phyloP scores from a whole-genome alignment of 2,888 invertebrate genomes.

The Heliconius erato region DNA sequence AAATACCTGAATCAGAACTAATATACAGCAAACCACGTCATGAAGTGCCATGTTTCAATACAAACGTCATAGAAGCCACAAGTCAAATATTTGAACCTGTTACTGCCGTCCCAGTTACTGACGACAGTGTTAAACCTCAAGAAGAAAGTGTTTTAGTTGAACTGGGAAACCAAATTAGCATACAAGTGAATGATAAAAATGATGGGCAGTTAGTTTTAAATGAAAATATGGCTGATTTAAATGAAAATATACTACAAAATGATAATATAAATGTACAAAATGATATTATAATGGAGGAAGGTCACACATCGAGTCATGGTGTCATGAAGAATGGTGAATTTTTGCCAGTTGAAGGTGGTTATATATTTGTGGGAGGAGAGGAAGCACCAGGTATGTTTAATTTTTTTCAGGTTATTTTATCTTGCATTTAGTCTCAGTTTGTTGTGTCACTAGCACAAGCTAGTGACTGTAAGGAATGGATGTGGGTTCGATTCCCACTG shows the following conservation, averaged over 20 bases:
- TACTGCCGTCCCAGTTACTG: constrained; percentile 68
- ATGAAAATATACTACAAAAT: not conserved
- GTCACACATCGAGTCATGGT: constrained; percentile 64
- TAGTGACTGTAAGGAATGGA: constrained; percentile 13
- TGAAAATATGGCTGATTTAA: not conserved
- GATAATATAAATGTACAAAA: constrained; percentile 2
- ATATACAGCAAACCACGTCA: constrained; percentile 54
- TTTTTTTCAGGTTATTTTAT: not conserved
- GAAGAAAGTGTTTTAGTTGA: constrained; percentile 72
- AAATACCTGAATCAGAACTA: constrained; percentile 71
- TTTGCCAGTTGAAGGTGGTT: constrained; percentile 79
- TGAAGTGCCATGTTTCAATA: constrained; percentile 76
- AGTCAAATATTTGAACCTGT: constrained; percentile 74
- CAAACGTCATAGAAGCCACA: constrained; percentile 76
- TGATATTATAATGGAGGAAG: constrained; percentile 73
- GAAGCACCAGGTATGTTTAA: constrained; percentile 60
- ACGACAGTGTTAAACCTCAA: constrained; percentile 56
- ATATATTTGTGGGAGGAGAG: constrained; percentile 72
- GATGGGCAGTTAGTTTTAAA: not conserved
- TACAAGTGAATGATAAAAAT: not conserved
- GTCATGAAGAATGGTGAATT: constrained; percentile 65
- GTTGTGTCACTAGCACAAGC: too few relatives aligned
- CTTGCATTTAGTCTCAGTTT: too few relatives aligned
- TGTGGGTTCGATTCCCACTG: not conserved
- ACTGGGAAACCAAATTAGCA: constrained; percentile 57